These are phyloP conservation scores for Hydropsyche betteni DNA, from an alignment of 2,888 invertebrate genomes.

Conservation along the genomic window DNA sequence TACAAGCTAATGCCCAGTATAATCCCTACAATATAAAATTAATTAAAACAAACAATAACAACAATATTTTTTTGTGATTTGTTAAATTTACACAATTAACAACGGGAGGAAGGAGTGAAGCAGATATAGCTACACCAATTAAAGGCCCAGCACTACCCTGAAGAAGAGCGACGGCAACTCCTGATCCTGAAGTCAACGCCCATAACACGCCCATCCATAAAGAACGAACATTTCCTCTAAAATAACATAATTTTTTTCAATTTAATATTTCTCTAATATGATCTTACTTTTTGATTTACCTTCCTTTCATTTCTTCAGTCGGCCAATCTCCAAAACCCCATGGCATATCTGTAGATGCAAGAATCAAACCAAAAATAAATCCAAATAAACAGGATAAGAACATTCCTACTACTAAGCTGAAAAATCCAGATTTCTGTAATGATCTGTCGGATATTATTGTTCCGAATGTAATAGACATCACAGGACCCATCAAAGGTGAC, in stretches of 20 bases:
- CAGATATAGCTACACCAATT: slow-evolving; percentile 91
- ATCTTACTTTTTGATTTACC: slow-evolving; percentile 60
- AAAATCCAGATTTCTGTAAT: slow-evolving; percentile 75
- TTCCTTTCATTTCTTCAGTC: slow-evolving; percentile 80
- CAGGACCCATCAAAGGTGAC: slow-evolving; percentile 83
- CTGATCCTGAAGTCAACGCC: slow-evolving; percentile 80
- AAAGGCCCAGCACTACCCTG: slow-evolving; percentile 86
- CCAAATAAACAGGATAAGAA: slow-evolving; percentile 79
- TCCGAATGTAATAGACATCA: slow-evolving; percentile 88
- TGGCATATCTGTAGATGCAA: slow-evolving; percentile 78
- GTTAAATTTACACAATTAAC: slow-evolving; percentile 78
- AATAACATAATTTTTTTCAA: neutral
- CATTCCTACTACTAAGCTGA: slow-evolving; percentile 75
- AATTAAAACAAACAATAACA: neutral
- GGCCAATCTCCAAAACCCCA: slow-evolving; percentile 82
- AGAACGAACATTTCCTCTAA: slow-evolving; percentile 74
- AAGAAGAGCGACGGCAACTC: slow-evolving; percentile 84
- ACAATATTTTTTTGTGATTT: neutral
- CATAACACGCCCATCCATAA: slow-evolving; percentile 80
- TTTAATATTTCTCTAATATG: neutral
- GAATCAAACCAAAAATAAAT: slow-evolving; percentile 79
- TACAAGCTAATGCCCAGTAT: slow-evolving; percentile 78
- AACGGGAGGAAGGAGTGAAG: slow-evolving; percentile 84
- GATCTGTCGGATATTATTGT: slow-evolving; percentile 78
- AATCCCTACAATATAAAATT: slow-evolving; percentile 66